Evolutionary conservation across 2,797 vertebrate genomes (phyloP).

Genomic region (Siniperca obscura): DNA sequence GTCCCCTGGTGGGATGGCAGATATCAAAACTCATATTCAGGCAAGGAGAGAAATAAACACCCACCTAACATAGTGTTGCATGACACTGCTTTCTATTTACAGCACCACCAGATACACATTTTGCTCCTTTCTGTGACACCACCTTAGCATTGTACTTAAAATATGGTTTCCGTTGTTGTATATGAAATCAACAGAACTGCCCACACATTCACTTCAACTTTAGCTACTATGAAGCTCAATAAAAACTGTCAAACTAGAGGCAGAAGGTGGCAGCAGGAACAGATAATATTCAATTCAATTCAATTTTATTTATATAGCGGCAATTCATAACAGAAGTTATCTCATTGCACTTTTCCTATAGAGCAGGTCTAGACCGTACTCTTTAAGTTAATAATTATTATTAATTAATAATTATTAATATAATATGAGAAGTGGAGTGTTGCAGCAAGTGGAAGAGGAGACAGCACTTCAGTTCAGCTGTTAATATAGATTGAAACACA

Average conservation of each 20-base stretch:
- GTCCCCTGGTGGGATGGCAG: not conserved
- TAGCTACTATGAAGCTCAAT: slow-evolving; percentile 18
- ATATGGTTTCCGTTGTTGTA: not conserved
- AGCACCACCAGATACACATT: not conserved
- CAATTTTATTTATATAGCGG: too few species aligned
- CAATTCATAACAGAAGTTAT: too few species aligned
- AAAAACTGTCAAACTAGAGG: slow-evolving; percentile 32
- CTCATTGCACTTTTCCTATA: too few species aligned
- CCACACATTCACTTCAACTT: slow-evolving; percentile 14
- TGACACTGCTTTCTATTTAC: not conserved
- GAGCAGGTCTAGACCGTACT: too few species aligned
- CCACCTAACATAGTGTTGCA: not conserved
- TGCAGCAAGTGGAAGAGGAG: too few species aligned
- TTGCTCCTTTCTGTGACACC: not conserved
- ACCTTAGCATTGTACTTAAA: not conserved
- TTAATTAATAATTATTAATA: too few species aligned
- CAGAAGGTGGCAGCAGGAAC: not conserved
- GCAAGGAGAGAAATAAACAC: not conserved
- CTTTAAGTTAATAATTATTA: too few species aligned
- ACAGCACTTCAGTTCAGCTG: not conserved
- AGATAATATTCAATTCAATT: not conserved
- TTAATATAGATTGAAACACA: not conserved
- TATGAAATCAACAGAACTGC: slow-evolving; percentile 15
- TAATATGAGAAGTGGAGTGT: not conserved
- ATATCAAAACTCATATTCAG: not conserved